Conservation (phyloP, 2,888 invertebrate genomes). For the Anoplius nigerrimus region DNA sequence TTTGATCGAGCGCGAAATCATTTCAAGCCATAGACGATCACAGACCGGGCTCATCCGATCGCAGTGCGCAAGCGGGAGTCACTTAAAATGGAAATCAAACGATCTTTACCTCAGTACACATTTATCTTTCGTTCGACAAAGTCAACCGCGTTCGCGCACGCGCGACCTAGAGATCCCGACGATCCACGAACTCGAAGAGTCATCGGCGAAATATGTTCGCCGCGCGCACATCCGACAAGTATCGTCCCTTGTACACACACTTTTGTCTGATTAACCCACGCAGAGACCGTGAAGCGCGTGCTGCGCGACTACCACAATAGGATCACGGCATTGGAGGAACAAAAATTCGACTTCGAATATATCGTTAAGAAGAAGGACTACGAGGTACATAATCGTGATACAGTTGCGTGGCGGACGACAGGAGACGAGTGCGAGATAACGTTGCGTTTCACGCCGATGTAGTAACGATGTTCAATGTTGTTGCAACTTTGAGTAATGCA, state of each 20-base stretch:
- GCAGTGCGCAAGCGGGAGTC: background rate
- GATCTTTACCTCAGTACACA: background rate
- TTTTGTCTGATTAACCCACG: conserved; percentile 60
- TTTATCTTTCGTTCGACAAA: too few relatives aligned
- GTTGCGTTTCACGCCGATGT: conserved; percentile 2
- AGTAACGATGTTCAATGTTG: conserved; percentile 50
- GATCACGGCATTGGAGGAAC: conserved; percentile 91
- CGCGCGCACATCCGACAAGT: background rate
- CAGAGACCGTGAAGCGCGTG: conserved; percentile 87
- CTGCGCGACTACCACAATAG: conserved; percentile 91
- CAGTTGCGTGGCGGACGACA: too few relatives aligned
- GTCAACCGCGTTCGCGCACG: background rate
- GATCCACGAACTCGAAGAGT: background rate
- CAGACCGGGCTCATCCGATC: too few relatives aligned
- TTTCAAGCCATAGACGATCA: too few relatives aligned
- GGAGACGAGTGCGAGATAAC: too few relatives aligned
- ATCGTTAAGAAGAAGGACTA: conserved; percentile 98
- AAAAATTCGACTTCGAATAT: conserved; percentile 99
- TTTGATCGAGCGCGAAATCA: too few relatives aligned
- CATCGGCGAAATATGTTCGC: background rate
- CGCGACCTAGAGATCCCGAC: too few relatives aligned
- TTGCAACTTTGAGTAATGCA: conserved; percentile 36
- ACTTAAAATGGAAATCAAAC: too few relatives aligned
- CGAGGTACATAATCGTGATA: conserved; percentile 85
- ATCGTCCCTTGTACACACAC: background rate